These are phyloP conservation scores for Ennomos quercinarius DNA, from an alignment of 2,888 invertebrate genomes.

Conservation along the genomic window DNA sequence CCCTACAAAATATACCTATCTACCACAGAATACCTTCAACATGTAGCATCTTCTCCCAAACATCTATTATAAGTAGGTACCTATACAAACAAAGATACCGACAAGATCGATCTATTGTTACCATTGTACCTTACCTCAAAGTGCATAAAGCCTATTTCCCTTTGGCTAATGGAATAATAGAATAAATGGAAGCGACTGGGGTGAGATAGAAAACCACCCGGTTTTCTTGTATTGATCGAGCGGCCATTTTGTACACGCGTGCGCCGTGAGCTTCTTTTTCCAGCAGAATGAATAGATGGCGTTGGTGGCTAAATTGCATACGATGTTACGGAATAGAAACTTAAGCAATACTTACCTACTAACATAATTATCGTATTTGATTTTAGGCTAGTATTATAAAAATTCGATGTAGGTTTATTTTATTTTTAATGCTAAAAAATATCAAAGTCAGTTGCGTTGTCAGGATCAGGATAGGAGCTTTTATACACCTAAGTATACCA, in stretches of 20 bases:
- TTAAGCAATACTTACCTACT: background rate
- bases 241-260: constrained; percentile 77
- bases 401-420: too few species aligned
- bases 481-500: too few species aligned
- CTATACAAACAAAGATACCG: constrained; percentile 49
- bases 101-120: constrained; percentile 58
- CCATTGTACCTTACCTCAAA: constrained; percentile 43
- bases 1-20: constrained; percentile 8
- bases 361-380: background rate
- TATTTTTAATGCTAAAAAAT: too few species aligned
- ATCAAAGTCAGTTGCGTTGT: too few species aligned
- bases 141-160: constrained; percentile 49
- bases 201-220: constrained; percentile 75
- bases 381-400: too few species aligned
- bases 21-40: constrained; percentile 9
- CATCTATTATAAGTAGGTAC: constrained; percentile 28
- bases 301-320: constrained; percentile 46
- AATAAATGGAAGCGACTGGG: constrained; percentile 49
- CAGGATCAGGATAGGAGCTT: too few species aligned
- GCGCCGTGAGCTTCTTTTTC: constrained; percentile 56
- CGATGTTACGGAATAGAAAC: too few species aligned
- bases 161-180: constrained; percentile 20
- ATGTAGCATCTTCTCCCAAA: constrained; percentile 36
- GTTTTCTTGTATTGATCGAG: constrained; percentile 73
- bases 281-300: constrained; percentile 69